These are phyloP conservation scores for Tetheella fluctuosa DNA, from an alignment of 2,888 invertebrate genomes.

Conservation along the genomic window DNA sequence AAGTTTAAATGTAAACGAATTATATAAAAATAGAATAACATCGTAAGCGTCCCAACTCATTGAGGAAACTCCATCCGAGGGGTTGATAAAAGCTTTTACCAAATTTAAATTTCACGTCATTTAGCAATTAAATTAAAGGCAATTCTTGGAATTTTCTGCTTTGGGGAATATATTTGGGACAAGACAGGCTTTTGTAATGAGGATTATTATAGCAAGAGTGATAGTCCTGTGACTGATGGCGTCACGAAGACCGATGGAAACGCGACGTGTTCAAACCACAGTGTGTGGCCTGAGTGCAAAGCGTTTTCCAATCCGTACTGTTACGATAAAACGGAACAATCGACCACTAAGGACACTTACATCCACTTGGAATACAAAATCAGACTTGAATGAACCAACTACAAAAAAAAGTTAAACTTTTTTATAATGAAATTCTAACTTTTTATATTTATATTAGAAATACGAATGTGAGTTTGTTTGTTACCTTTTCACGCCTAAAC, in stretches of 20 bases:
- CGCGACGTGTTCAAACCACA: conserved; percentile 20
- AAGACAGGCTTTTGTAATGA: not conserved
- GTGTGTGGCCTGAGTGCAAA: not conserved
- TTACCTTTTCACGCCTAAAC: too few relatives aligned
- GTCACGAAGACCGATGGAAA: conserved; percentile 35
- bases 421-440: too few relatives aligned
- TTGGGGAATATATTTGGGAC: not conserved
- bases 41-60: not conserved
- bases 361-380: too few relatives aligned
- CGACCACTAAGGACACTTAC: not conserved
- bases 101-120: not conserved
- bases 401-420: too few relatives aligned
- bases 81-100: not conserved
- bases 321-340: not conserved
- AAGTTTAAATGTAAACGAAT: not conserved
- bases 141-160: not conserved
- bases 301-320: not conserved
- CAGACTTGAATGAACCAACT: too few relatives aligned
- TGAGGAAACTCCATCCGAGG: not conserved
- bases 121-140: not conserved
- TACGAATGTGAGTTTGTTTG: too few relatives aligned
- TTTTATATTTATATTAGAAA: too few relatives aligned
- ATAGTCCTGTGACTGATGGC: conserved; percentile 13
- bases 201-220: not conserved
- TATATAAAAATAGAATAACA: not conserved